These are phyloP conservation scores for Drosophila borealis DNA, from an alignment of 2,888 invertebrate genomes.

Conservation along the genomic window DNA sequence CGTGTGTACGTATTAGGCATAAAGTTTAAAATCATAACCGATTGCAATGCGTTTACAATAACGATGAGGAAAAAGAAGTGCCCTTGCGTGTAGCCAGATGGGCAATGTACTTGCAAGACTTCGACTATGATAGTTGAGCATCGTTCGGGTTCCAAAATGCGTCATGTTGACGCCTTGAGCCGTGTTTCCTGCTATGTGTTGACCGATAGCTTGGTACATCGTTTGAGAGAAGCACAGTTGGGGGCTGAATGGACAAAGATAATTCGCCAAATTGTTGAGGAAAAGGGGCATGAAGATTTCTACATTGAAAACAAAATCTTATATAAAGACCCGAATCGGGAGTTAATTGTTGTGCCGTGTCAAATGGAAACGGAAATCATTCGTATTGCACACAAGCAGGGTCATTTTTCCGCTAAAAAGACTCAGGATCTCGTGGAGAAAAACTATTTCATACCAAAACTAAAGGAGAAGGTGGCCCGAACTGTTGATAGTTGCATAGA, in stretches of 20 bases:
- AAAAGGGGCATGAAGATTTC: slow-evolving; percentile 13
- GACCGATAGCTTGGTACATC: neutral
- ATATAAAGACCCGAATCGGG: slow-evolving; percentile 12
- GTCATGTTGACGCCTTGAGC: slow-evolving; percentile 14
- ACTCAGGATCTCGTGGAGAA: slow-evolving; percentile 15
- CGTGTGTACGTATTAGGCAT: no score
- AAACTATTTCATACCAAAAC: slow-evolving; percentile 14
- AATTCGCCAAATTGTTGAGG: slow-evolving; percentile 1
- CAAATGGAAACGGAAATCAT: no score
- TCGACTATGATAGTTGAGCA: neutral
- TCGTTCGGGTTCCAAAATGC: slow-evolving; percentile 2
- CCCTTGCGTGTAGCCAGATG: no score
- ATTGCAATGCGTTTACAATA: no score
- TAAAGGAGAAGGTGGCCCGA: neutral
- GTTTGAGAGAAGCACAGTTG: slow-evolving; percentile 16
- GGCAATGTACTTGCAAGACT: no score
- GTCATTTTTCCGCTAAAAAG: slow-evolving; percentile 6
- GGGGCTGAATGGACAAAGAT: slow-evolving; percentile 16
- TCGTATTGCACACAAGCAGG: neutral
- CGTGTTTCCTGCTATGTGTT: no score
- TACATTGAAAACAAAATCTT: slow-evolving; percentile 20
- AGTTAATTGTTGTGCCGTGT: no score
- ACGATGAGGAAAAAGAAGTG: no score
- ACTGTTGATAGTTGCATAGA: no score
- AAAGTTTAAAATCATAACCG: no score